A percentile compares a stretch with the other conserved stretches of the same genome.
Evolutionary conservation across 2,797 vertebrate species (phyloP).

Genomic region (Mastacembelus armatus): DNA sequence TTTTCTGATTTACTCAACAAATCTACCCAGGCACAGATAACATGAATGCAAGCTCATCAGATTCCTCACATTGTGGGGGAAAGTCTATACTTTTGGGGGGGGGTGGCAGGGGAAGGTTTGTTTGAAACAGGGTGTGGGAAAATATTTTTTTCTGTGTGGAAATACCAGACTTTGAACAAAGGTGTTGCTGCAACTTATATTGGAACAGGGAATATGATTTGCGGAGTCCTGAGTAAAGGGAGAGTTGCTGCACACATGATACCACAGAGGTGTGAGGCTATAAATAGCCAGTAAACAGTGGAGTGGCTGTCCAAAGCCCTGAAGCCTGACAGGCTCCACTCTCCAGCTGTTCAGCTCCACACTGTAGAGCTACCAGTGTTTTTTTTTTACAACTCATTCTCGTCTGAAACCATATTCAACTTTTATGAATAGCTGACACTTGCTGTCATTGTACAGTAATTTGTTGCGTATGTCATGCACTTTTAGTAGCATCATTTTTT

Average conservation of each 20-base stretch:
- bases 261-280: slow-evolving; percentile 72
- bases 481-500: not conserved
- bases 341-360: slow-evolving; percentile 44
- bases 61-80: slow-evolving; percentile 76
- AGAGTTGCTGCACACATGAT: slow-evolving; percentile 35
- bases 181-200: slow-evolving; percentile 32
- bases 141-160: slow-evolving; percentile 8
- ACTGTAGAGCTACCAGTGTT: slow-evolving; percentile 5
- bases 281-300: slow-evolving; percentile 75
- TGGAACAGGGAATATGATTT: slow-evolving; percentile 41
- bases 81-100: slow-evolving; percentile 50
- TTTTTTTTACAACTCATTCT: not conserved
- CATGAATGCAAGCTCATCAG: slow-evolving; percentile 76
- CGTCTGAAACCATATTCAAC: not conserved
- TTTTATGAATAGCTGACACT: not conserved
- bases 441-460: not conserved
- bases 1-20: slow-evolving; percentile 56
- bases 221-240: slow-evolving; percentile 18
- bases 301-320: slow-evolving; percentile 44
- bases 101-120: slow-evolving; percentile 42
- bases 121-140: slow-evolving; percentile 46
- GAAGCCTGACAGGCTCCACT: slow-evolving; percentile 33
- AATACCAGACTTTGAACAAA: slow-evolving; percentile 40
- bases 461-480: not conserved
- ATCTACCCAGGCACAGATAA: slow-evolving; percentile 57